Base-by-base conservation (phyloP, 2,113 vertebrate species). In the Delphinus delphis region DNA sequence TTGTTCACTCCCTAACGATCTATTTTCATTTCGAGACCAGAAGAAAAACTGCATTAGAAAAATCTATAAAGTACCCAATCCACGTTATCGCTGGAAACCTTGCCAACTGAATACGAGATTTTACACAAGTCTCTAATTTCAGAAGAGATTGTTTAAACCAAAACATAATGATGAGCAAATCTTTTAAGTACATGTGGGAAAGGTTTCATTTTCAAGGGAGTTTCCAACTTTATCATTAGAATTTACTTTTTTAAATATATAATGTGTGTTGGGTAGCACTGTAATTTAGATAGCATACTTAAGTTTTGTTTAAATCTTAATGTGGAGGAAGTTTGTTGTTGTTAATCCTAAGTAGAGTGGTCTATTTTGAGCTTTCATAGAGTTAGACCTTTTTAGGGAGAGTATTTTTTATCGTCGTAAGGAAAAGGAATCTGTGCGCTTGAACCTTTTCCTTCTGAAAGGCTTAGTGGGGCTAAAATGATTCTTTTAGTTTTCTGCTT, bases 391-490 rank as follows among this genome's bases (percentile, higher is more conserved):
- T 95, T 96, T 96, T 67, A 85, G 62, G 81, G 87, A 82, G 71
- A 47, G 36, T 67, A 86, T 84, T 97, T 88, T 97, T 96, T 47
- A 77, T 20, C 0, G 92, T 63, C 93, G 71, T 74, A 25, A 92
- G 91, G 93, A 97, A 97, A 91, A 94, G 33, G 1, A 90, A 96
- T 62, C 96, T 97, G 71, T 94, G 38, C 76, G 88, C 70, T 82
- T 33, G 47, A 91, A 77, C 85, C 79, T 95, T 97, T 92, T 97
- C 55, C 96, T 98, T 97, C 96, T 95, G 83, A 92, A 91, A 93
- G 76, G 95, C 96, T 93, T 92, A 73, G 44, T 79, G 88, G 79
- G 53, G 89, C 79, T 96, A 62, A 77, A 88, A 93, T 90, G 53
- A 92, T 68, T 97, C 73, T 96, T 92, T 96, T 38, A 44, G 70